A percentile compares a stretch with the other conserved stretches of the same genome.
Conservation (phyloP, 2,113 vertebrate genomes). For the Odocoileus hemionus region DNA sequence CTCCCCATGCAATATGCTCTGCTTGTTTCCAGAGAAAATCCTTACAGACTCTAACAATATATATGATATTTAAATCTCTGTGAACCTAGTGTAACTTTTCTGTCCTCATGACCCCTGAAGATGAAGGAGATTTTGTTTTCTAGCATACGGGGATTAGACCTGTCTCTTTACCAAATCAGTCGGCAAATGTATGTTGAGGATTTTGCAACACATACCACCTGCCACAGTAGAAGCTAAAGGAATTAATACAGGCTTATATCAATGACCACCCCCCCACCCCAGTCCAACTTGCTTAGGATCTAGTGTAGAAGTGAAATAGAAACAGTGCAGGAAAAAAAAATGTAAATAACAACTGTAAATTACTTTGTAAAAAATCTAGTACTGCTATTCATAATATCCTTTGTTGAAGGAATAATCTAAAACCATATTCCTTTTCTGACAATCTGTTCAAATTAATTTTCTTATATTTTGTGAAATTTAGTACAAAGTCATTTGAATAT, state of each 20-base stretch:
- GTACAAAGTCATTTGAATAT: neutral
- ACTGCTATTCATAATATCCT: neutral
- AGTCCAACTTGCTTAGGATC: neutral
- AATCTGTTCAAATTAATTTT: neutral
- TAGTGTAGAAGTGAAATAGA: neutral
- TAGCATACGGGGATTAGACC: neutral
- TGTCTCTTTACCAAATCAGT: neutral
- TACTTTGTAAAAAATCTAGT: neutral
- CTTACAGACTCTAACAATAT: neutral
- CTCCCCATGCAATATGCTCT: neutral
- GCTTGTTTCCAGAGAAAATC: neutral
- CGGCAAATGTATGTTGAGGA: neutral
- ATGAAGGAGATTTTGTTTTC: neutral
- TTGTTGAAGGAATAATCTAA: neutral
- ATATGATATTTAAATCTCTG: neutral
- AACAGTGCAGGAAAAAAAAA: neutral
- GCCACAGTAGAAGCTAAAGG: neutral
- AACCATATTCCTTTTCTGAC: neutral
- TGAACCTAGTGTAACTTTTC: neutral
- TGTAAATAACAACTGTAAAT: neutral
- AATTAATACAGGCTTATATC: neutral
- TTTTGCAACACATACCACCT: neutral
- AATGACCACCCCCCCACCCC: neutral
- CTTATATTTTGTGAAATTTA: neutral
- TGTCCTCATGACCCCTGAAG: neutral